phyloP scores from a whole-genome alignment of 2,888 invertebrate species.

The Mesorhabditis belari region DNA sequence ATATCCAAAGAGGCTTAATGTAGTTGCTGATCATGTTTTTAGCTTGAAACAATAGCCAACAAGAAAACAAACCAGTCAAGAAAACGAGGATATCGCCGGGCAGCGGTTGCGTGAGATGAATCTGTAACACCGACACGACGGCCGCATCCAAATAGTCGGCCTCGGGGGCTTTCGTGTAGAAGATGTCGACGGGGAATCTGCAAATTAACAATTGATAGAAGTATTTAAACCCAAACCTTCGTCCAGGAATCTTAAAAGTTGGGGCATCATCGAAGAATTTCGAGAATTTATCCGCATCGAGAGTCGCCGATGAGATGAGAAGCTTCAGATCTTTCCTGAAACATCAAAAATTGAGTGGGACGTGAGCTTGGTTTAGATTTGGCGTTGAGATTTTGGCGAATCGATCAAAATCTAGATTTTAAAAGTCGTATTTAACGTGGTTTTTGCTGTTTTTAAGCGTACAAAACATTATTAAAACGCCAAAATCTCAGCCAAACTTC shows the following conservation, averaged over 20 bases:
- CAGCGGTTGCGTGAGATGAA: slow-evolving; percentile 89
- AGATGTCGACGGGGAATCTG: slow-evolving; percentile 80
- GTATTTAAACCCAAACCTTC: slow-evolving; percentile 61
- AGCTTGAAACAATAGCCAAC: background rate
- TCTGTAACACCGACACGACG: slow-evolving; percentile 73
- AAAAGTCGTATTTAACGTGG: no score
- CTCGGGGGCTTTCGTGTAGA: slow-evolving; percentile 96
- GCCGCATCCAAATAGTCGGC: slow-evolving; percentile 84
- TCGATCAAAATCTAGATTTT: no score
- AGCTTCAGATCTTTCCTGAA: slow-evolving; percentile 74
- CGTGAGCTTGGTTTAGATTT: no score
- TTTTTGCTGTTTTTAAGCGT: no score
- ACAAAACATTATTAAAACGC: no score
- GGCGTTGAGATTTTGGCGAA: no score
- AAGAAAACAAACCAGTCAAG: slow-evolving; percentile 67
- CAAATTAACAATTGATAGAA: background rate
- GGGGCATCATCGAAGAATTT: slow-evolving; percentile 95
- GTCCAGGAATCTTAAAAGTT: slow-evolving; percentile 92
- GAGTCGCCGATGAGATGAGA: slow-evolving; percentile 91
- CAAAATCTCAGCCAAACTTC: no score
- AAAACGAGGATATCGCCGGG: slow-evolving; percentile 89
- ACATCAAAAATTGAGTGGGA: background rate
- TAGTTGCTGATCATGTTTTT: background rate
- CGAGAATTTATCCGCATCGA: slow-evolving; percentile 90
- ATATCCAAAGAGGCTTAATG: no score